Conservation (phyloP, 2,113 vertebrate genomes). For the Heliornis fulica region DNA sequence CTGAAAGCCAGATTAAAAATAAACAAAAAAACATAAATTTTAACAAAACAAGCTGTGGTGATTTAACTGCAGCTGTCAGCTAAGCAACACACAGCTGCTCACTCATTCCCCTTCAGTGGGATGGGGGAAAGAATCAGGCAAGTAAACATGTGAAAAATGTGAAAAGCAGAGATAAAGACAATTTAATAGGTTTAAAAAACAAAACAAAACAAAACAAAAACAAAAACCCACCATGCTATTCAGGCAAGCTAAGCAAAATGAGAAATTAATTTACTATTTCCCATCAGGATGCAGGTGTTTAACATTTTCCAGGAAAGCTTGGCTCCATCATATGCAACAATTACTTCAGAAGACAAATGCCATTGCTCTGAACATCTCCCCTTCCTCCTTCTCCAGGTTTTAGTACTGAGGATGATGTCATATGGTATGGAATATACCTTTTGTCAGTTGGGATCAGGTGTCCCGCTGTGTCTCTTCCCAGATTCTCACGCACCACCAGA, state of each 20-base stretch:
- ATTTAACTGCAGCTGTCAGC: background rate
- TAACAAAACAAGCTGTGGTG: background rate
- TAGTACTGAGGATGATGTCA: accelerated
- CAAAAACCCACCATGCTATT: too few species aligned
- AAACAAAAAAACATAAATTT: background rate
- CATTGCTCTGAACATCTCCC: background rate
- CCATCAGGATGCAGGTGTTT: background rate
- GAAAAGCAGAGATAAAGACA: background rate
- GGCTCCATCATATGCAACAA: background rate
- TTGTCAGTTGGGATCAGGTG: background rate
- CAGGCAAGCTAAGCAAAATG: background rate
- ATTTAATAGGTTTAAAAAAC: background rate
- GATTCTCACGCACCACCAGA: accelerated
- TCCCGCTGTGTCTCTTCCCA: background rate
- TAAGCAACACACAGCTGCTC: accelerated
- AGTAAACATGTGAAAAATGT: background rate
- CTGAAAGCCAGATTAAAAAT: background rate
- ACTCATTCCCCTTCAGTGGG: background rate
- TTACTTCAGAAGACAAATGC: background rate
- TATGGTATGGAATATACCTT: background rate
- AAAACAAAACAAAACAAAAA: background rate
- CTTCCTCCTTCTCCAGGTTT: background rate
- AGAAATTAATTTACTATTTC: background rate
- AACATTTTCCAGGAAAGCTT: background rate
- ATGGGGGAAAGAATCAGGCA: background rate